Base-by-base conservation (phyloP, 2,797 vertebrate genomes). In the Melanotaenia nigrans region DNA sequence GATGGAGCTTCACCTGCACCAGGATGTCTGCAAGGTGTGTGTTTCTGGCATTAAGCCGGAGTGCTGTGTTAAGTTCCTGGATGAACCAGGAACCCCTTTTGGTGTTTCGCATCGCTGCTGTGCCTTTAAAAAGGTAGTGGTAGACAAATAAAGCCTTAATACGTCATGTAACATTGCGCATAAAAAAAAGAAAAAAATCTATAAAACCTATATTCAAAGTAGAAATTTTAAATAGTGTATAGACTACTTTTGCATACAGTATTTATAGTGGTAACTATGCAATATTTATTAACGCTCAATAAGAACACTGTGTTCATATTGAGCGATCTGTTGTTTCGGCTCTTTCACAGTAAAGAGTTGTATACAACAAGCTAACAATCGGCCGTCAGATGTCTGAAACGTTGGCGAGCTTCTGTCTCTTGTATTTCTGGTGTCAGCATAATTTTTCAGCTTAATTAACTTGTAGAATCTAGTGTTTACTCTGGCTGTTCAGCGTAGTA, bases 61-160 rank as follows among this genome's bases (percentile, higher is more conserved):
- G 95, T 5, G 95, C 92, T 1, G 90, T 83, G 25, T 95, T 91
- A 7, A 99, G 95, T 24, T 97, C 98, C 88, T 99, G 96, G 0
- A 99, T 81, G 38, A 97, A 99, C 98, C 98, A 99, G 62, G 98
- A 99, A 0, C 98, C 98, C 65, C 94, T 96, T 75, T 96, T 98
- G 78, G 97, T 99, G 92, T 99, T 99, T 11, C 98, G 93, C 96
- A 99, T 97, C 72, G 98, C 97, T 0, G 96, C 96, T 0, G 96
- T 98, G 83, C 97, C 97, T 98, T 33, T 87, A 20, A 57, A 61
- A 51, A 74, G 8, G 20, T 55, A 83, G 28, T 68, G 32, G 63
- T 59, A 13, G 32, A 69, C 76, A 66, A 35, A 66, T 56, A 30
- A 64, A 71, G 40, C 60, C 64, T 79, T 78, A 78, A 77, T 61